Percentiles rank a stretch among this genome's conserved stretches.
Evolutionary conservation across 1,140 invertebrate species (phyloP).

Genomic region (Homalodisca vitripennis): DNA sequence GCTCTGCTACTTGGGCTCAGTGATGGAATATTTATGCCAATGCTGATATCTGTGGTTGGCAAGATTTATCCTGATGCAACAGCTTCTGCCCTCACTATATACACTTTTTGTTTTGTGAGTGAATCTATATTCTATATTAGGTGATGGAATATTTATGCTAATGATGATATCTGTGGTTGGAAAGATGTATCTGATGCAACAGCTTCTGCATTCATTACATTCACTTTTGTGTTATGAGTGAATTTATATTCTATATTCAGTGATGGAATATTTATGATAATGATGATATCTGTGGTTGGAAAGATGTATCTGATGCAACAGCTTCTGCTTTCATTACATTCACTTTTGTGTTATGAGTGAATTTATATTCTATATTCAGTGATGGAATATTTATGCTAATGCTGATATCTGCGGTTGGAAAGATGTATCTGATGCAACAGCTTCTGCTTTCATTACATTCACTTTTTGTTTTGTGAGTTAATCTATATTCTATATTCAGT

Average conservation of each 20-base stretch:
- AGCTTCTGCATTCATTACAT: neutral
- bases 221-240: neutral
- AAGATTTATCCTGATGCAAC: neutral
- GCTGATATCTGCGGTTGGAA: neutral
- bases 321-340: neutral
- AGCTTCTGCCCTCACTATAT: neutral
- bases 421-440: neutral
- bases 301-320: neutral
- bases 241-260: neutral
- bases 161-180: neutral
- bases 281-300: neutral
- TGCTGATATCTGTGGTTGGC: neutral
- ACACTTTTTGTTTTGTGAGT: neutral
- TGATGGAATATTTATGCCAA: neutral
- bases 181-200: neutral
- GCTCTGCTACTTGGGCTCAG: neutral
- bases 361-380: neutral
- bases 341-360: neutral
- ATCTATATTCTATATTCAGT: neutral
- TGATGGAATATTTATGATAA: neutral
- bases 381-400: neutral
- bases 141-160: neutral
- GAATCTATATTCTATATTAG: neutral
- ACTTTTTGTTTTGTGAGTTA: neutral
- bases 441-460: neutral